Evolutionary conservation across 2,888 invertebrate genomes (phyloP), one percentile per base, ranked within the genome.

Genomic region (Perizoma flavofasciatum): DNA sequence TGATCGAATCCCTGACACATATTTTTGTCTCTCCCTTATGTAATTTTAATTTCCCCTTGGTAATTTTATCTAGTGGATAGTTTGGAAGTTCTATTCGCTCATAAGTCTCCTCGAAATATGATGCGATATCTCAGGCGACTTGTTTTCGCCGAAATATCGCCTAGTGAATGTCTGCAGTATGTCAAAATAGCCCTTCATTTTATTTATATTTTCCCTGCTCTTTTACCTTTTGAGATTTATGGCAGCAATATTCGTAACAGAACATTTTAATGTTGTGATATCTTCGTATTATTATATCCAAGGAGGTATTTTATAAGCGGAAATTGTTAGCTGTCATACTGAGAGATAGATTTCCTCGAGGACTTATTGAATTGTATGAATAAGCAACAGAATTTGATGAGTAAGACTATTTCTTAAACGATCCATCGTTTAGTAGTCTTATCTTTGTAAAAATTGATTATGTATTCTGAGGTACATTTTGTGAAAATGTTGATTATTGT

Each of bases 161-260:
- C 35, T 5, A 52, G 52, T 56, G 55, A 55, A 45, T 40, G 74
- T 72, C 68, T 72, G 74, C 70, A 75, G 77, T 72, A 84, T 78
- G 79, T 84, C 84, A 83, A 82, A 85, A 83, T 77, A 79, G 82
- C 55, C 59, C 74, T 75, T 77, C 75, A 77, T 81, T 81, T 80
- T 84, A 81, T 83, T 81, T 82, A 78, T 80, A 79, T 80, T 79
- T 81, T 78, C 77, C 71, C 67, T 71, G 67, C 69, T 75, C 74
- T 78, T 77, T 80, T 74, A 77, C 76, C 68, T 67, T 63, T 54
- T 59, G 77, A 78, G 81, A 87, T 87, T 87, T 87, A 87, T 85
- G 75, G 71, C 77, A 59, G 82, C 77, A 85, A 86, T 86, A 85
- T 85, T 79, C 73, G 72, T 73, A 67, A 72, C 72, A 72, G 71